Conservation (phyloP, 2,797 vertebrate genomes). For the Microtus agrestis region DNA sequence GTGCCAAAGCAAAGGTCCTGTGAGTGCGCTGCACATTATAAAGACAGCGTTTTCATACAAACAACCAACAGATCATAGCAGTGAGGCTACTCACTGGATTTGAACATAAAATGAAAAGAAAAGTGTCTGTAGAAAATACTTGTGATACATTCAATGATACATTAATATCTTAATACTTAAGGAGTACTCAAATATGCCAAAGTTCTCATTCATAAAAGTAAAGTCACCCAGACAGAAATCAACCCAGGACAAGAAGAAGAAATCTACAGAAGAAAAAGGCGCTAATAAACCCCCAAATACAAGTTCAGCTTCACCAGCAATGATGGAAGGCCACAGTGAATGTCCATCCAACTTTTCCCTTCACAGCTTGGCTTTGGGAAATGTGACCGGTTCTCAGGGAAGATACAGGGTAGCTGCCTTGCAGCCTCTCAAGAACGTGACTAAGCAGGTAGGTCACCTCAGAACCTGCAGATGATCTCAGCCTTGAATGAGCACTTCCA, state of each 20-base stretch:
- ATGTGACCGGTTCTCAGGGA: background rate
- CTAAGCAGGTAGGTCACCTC: constrained; percentile 7
- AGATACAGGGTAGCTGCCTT: constrained; percentile 24
- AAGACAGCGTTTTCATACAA: background rate
- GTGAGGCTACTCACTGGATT: background rate
- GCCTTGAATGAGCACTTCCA: background rate
- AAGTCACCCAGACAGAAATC: background rate
- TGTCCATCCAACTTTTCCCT: background rate
- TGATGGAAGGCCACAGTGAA: background rate
- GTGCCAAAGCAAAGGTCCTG: background rate
- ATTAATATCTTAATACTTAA: background rate
- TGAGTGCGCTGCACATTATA: background rate
- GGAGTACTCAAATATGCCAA: background rate
- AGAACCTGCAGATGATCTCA: background rate
- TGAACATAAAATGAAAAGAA: background rate
- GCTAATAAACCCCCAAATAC: background rate
- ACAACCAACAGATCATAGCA: background rate
- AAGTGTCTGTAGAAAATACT: background rate
- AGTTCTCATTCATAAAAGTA: background rate
- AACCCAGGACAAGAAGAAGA: background rate
- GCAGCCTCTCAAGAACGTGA: constrained; percentile 20
- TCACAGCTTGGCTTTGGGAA: background rate
- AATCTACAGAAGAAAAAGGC: background rate
- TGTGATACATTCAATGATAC: background rate
- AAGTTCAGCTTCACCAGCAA: background rate